Evolutionary conservation across 2,888 invertebrate species (phyloP).

Genomic region (Caenorhabditis afra): DNA sequence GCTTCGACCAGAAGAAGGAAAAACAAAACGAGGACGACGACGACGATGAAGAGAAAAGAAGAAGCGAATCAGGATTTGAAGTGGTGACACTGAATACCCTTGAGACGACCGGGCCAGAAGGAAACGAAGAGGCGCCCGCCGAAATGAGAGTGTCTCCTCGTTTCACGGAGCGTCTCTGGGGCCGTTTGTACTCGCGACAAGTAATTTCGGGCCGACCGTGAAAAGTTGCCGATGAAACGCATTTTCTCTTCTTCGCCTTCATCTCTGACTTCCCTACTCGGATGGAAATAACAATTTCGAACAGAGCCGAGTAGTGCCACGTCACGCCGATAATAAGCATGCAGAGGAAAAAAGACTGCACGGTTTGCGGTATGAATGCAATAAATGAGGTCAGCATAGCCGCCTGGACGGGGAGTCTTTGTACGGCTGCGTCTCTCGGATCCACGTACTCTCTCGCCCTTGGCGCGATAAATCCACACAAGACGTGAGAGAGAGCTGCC

Average conservation of each 20-base stretch:
- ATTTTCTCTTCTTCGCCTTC: no score
- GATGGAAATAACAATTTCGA: no score
- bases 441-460: slow-evolving; percentile 22
- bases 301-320: background rate
- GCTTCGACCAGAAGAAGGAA: slow-evolving; percentile 17
- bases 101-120: slow-evolving; percentile 39
- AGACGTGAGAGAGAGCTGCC: slow-evolving; percentile 11
- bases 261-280: no score
- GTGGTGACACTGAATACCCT: slow-evolving; percentile 61
- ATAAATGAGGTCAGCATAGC: slow-evolving; percentile 57
- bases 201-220: slow-evolving; percentile 47
- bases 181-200: slow-evolving; percentile 49
- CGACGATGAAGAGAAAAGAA: slow-evolving; percentile 16
- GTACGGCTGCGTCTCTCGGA: slow-evolving; percentile 36
- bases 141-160: slow-evolving; percentile 48
- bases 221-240: slow-evolving; percentile 30
- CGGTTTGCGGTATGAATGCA: slow-evolving; percentile 53
- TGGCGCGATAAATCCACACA: slow-evolving; percentile 57
- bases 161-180: no score
- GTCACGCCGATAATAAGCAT: slow-evolving; percentile 11
- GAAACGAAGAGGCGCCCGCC: slow-evolving; percentile 21
- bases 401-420: slow-evolving; percentile 12
- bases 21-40: slow-evolving; percentile 37
- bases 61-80: slow-evolving; percentile 52
- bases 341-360: slow-evolving; percentile 28